Conservation (phyloP, 2,797 vertebrate genomes). For the Limosa lapponica region DNA sequence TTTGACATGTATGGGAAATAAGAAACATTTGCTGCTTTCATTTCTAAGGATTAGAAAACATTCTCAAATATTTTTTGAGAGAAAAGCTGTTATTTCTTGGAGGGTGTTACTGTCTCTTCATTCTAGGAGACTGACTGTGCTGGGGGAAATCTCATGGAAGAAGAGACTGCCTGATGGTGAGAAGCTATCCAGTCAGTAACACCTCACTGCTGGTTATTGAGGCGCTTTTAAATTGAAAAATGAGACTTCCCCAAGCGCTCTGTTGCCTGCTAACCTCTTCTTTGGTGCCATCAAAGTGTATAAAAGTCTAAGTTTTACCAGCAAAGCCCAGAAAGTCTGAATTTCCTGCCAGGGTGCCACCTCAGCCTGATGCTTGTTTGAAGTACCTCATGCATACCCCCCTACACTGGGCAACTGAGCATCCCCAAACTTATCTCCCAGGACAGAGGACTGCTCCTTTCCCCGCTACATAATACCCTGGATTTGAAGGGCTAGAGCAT, state of each 20-base stretch:
- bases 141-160: not conserved
- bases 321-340: not conserved
- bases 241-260: not conserved
- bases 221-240: not conserved
- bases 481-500: not conserved
- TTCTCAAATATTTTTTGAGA: constrained; percentile 45
- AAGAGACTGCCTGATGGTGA: not conserved
- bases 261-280: not conserved
- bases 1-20: not conserved
- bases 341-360: not conserved
- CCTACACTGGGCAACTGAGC: not conserved
- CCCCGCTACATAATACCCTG: not conserved
- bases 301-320: not conserved
- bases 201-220: not conserved
- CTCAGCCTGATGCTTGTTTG: not conserved
- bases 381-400: fast-evolving
- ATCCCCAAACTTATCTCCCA: not conserved
- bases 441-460: not conserved
- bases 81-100: constrained; percentile 12
- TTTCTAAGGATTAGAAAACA: constrained; percentile 43
- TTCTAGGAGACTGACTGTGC: not conserved
- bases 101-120: not conserved
- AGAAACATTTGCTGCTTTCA: constrained; percentile 41
- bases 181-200: not conserved
- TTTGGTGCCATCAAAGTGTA: not conserved